Percentiles rank a stretch among this genome's conserved stretches.
Conservation (phyloP, 2,113 vertebrate genomes). For the Ursus arctos region DNA sequence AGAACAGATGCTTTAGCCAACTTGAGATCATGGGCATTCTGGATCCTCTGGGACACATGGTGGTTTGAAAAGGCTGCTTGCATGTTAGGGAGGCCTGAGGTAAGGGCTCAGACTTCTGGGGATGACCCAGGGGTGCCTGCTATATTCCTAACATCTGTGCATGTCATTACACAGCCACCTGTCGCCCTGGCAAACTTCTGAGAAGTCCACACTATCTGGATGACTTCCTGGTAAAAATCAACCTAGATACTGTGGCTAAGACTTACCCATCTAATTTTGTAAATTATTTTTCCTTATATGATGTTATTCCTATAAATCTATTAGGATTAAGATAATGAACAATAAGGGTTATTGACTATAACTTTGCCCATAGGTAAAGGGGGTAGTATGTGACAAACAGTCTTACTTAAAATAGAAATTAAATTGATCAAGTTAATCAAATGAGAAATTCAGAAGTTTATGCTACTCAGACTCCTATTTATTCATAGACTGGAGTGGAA, state of each 20-base stretch:
- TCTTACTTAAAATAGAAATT: slow-evolving; percentile 71
- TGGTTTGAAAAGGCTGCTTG: slow-evolving; percentile 58
- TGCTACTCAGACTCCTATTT: slow-evolving; percentile 42
- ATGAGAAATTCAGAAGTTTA: slow-evolving; percentile 62
- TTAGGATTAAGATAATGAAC: slow-evolving; percentile 60
- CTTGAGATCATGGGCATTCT: background rate
- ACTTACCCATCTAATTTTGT: slow-evolving; percentile 14
- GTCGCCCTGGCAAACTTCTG: slow-evolving; percentile 1
- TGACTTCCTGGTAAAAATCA: background rate
- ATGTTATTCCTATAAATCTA: slow-evolving; percentile 42
- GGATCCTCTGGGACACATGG: background rate
- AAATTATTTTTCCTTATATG: slow-evolving; percentile 43
- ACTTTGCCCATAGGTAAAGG: slow-evolving; percentile 52
- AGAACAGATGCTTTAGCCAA: slow-evolving; percentile 17
- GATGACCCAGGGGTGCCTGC: background rate
- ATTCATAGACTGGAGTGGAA: slow-evolving; percentile 22
- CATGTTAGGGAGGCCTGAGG: background rate
- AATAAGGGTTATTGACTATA: slow-evolving; percentile 43
- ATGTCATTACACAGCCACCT: slow-evolving; percentile 30
- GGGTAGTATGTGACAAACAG: slow-evolving; percentile 31
- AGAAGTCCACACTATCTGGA: background rate
- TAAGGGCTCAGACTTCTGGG: slow-evolving; percentile 31
- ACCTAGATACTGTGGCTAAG: background rate
- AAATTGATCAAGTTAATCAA: slow-evolving; percentile 72
- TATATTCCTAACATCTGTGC: slow-evolving; percentile 55